Evolutionary conservation across 2,797 vertebrate genomes (phyloP), one percentile per base, ranked within the genome.

Genomic region (Scarus forsteni): DNA sequence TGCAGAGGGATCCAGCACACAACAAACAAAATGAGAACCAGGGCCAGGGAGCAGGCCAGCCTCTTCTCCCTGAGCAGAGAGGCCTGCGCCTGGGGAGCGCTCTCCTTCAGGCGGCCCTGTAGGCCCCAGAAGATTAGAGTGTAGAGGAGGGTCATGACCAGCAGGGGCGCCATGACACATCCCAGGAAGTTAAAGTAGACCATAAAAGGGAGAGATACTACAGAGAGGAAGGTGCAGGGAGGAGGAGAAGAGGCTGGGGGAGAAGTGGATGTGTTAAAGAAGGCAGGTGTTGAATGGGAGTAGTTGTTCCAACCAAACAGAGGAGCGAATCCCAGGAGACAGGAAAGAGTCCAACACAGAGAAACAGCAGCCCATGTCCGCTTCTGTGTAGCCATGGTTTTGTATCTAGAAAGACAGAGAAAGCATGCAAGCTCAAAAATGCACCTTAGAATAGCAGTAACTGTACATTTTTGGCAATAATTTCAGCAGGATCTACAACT

Each of bases 1-100:
- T 94, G 95, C 68, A 98, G 85, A 46, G 96, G 96, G 69, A 97
- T 67, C 96, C 96, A 97, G 76, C 94, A 95, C 63, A 92, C 1
- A 0, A 91, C 93, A 75, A 96, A 97, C 46, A 97, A 86, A 73
- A 93, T 77, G 16, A 97, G 94, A 52, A 97, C 93, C 44, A 97
- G 89, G 5, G 93, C 91, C 16, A 97, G 85, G 10, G 96, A 96
- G 73, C 93, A 94, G 58, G 95, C 96, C 18, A 90, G 84, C 87
- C 81, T 95, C 81, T 90, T 91, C 83, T 97, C 95, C 38, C 93
- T 92, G 15, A 94, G 92, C 0, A 95, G 94, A 70, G 93, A 95
- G 0, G 42, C 63, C 8, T 89, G 76, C 0, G 87, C 81, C 52
- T 91, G 94, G 0, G 6, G 44, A 14, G 45, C 48, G 8, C 86